Conservation (phyloP, 2,888 invertebrate species). For the Melangyna quadrimaculata region DNA sequence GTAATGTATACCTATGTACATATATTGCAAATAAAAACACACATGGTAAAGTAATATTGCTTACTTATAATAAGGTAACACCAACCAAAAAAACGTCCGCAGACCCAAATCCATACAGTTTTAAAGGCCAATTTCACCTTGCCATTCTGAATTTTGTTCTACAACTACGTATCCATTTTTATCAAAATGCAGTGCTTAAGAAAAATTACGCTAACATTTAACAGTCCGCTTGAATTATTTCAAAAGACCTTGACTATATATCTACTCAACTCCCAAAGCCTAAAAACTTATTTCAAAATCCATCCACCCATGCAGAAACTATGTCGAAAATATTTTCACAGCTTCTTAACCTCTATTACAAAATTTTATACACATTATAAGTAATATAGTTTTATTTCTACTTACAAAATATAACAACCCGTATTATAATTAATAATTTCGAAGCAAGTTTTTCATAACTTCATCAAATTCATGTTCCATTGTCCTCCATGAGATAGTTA, state of each 20-base stretch:
- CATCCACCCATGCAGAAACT: constrained; percentile 14
- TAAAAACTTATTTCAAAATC: not conserved
- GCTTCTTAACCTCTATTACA: not conserved
- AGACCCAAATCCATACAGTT: too few species aligned
- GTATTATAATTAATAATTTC: constrained; percentile 32
- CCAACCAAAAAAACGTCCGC: too few species aligned
- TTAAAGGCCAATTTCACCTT: too few species aligned
- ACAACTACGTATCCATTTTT: too few species aligned
- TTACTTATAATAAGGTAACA: too few species aligned
- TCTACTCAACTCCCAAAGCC: not conserved
- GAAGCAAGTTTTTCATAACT: constrained; percentile 8
- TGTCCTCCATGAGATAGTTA: not conserved
- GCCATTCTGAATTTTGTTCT: too few species aligned
- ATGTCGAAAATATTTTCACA: constrained; percentile 23
- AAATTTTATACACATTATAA: constrained; percentile 1
- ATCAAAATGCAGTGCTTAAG: too few species aligned
- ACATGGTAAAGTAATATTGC: too few species aligned
- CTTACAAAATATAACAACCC: not conserved
- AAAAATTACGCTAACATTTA: too few species aligned
- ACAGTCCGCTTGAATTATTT: not conserved
- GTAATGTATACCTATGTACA: too few species aligned
- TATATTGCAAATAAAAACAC: too few species aligned
- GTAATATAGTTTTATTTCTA: not conserved
- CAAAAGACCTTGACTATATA: constrained; percentile 2
- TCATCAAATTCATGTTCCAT: constrained; percentile 6